phyloP scores from a whole-genome alignment of 2,113 vertebrate species.

The Elephantulus edwardii region DNA sequence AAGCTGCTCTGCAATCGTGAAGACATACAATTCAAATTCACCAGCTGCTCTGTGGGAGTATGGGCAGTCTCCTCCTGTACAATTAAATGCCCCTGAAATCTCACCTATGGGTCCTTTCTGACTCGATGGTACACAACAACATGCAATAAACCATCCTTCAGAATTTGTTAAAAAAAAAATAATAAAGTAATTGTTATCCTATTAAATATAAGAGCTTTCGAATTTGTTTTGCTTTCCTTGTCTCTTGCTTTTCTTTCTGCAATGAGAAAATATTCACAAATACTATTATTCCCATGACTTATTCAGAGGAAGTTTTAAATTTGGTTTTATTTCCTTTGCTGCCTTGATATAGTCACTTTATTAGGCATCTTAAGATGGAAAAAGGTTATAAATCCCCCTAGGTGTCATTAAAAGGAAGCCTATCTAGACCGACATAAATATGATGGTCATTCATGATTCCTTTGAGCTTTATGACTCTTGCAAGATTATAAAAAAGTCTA shows the following conservation, averaged over 20 bases:
- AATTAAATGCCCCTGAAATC: too few species aligned
- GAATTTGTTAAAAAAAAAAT: slow-evolving; percentile 43
- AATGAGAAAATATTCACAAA: slow-evolving; percentile 69
- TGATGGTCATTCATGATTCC: slow-evolving; percentile 75
- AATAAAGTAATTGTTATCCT: neutral
- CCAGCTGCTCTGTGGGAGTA: too few species aligned
- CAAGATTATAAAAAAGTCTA: slow-evolving; percentile 68
- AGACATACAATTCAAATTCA: too few species aligned
- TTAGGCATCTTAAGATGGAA: slow-evolving; percentile 68
- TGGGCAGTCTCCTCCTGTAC: too few species aligned
- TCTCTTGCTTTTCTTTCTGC: neutral
- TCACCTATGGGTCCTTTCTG: too few species aligned
- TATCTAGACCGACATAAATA: slow-evolving; percentile 69
- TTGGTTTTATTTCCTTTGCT: slow-evolving; percentile 75
- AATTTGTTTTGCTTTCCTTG: neutral
- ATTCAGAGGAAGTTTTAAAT: slow-evolving; percentile 74
- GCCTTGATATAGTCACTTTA: slow-evolving; percentile 75
- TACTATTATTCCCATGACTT: slow-evolving; percentile 62
- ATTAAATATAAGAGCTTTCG: slow-evolving; percentile 42
- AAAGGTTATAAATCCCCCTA: slow-evolving; percentile 73
- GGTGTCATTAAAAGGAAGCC: slow-evolving; percentile 70
- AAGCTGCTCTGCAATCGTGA: too few species aligned
- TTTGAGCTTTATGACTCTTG: slow-evolving; percentile 65
- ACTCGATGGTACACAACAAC: too few species aligned
- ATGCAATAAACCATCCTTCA: neutral